These are phyloP conservation scores for Sphenodon punctatus DNA, from an alignment of 2,797 vertebrate genomes.

Conservation along the genomic window DNA sequence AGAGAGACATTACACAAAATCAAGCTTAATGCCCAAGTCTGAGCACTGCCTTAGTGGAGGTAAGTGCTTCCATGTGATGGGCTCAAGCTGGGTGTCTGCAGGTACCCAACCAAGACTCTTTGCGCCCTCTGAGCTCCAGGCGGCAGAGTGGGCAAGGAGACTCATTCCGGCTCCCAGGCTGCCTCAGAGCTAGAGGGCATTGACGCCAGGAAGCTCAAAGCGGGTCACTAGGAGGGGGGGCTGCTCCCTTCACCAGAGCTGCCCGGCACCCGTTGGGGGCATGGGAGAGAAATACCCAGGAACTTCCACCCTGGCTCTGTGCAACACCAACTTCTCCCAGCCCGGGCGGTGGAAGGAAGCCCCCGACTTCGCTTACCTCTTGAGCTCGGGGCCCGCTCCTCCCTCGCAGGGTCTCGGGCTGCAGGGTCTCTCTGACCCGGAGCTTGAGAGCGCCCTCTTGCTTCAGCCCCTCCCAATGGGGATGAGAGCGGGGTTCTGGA, in stretches of 20 bases:
- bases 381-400: neutral
- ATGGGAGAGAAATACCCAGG: too few species aligned
- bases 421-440: neutral
- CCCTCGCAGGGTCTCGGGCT: neutral
- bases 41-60: slow-evolving; percentile 47
- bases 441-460: too few species aligned
- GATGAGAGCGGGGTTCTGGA: too few species aligned
- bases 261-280: too few species aligned
- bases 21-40: slow-evolving; percentile 58
- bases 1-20: slow-evolving; percentile 61
- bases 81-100: slow-evolving; percentile 17
- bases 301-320: too few species aligned
- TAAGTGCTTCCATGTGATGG: slow-evolving; percentile 62
- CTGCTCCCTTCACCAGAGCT: too few species aligned
- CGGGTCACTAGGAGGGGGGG: too few species aligned
- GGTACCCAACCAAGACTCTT: neutral
- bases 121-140: neutral
- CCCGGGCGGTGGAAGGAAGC: too few species aligned
- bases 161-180: too few species aligned
- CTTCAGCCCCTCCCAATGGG: too few species aligned
- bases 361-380: neutral
- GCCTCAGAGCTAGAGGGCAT: neutral
- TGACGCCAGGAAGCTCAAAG: neutral
- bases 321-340: too few species aligned
- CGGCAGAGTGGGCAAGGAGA: too few species aligned